These are phyloP conservation scores for Mastomys natalensis DNA, from an alignment of 2,113 vertebrate species.

Conservation along the genomic window DNA sequence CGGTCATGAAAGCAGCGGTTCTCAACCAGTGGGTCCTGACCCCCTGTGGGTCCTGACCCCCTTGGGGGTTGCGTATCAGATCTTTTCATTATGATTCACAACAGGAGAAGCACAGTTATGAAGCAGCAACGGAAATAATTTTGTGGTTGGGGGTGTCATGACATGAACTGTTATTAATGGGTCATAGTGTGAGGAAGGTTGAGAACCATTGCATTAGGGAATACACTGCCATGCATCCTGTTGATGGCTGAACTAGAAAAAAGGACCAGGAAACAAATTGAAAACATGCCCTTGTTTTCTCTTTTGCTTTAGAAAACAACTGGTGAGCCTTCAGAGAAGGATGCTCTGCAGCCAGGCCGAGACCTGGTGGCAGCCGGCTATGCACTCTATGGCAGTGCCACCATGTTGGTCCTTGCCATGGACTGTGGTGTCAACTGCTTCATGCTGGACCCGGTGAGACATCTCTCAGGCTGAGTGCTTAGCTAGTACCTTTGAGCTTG, in stretches of 20 bases:
- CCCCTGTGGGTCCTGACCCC: not conserved
- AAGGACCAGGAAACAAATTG: not conserved
- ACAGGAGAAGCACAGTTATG: not conserved
- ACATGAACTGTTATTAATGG: not conserved
- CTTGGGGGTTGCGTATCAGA: too few relatives aligned
- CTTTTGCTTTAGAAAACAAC: slow-evolving; percentile 85
- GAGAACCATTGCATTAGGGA: not conserved
- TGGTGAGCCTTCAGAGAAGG: slow-evolving; percentile 90
- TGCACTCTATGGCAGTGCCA: slow-evolving; percentile 97
- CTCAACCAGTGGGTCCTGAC: not conserved
- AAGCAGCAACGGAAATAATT: not conserved
- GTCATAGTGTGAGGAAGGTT: not conserved
- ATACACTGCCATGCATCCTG: not conserved
- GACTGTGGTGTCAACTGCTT: slow-evolving; percentile 95
- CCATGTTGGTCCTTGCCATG: slow-evolving; percentile 96
- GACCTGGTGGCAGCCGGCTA: slow-evolving; percentile 97
- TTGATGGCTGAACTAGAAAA: not conserved
- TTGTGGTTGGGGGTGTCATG: not conserved
- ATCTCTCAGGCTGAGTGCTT: not conserved
- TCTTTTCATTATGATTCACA: not conserved
- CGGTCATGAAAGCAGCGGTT: not conserved
- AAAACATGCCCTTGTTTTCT: not conserved
- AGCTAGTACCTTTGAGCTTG: not conserved
- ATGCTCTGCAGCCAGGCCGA: slow-evolving; percentile 94
- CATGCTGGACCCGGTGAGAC: slow-evolving; percentile 97